phyloP scores from a whole-genome alignment of 2,113 vertebrate species.

The Chrysochloris asiatica region DNA sequence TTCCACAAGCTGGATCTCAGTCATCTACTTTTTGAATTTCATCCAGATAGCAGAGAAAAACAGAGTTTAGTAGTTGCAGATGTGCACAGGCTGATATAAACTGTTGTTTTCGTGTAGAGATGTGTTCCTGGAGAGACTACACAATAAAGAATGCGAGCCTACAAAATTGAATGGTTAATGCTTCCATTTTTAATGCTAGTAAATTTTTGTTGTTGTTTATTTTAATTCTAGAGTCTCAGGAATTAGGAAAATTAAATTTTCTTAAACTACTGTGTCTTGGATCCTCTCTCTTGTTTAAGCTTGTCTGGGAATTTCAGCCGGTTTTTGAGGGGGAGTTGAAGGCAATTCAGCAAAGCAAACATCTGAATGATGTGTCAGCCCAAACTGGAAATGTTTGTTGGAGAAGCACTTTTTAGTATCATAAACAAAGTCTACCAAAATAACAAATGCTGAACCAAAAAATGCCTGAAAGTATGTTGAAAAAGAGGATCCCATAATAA shows the following conservation, averaged over 20 bases:
- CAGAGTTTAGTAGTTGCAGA: not conserved
- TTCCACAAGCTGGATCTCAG: not conserved
- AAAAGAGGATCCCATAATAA: not conserved
- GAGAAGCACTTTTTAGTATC: constrained; percentile 19
- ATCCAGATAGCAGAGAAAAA: constrained; percentile 5
- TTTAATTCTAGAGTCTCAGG: not conserved
- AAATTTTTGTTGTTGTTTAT: not conserved
- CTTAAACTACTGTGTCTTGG: not conserved
- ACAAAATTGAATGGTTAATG: not conserved
- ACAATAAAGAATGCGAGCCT: not conserved
- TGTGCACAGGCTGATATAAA: not conserved
- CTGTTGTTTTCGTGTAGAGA: not conserved
- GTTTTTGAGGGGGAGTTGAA: constrained; percentile 46
- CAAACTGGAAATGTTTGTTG: constrained; percentile 48
- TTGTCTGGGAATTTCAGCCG: constrained; percentile 32
- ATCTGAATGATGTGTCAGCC: not conserved
- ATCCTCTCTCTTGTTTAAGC: constrained; percentile 8
- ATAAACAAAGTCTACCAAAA: constrained; percentile 16
- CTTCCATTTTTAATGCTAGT: constrained; percentile 24
- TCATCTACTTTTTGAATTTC: constrained; percentile 18
- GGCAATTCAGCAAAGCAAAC: constrained; percentile 58
- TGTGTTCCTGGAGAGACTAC: not conserved
- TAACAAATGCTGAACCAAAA: not conserved
- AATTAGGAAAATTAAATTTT: not conserved
- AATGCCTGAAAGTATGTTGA: constrained; percentile 2